These are phyloP conservation scores for Ormyrus nitidulus DNA, from an alignment of 2,888 invertebrate species.

Conservation along the genomic window DNA sequence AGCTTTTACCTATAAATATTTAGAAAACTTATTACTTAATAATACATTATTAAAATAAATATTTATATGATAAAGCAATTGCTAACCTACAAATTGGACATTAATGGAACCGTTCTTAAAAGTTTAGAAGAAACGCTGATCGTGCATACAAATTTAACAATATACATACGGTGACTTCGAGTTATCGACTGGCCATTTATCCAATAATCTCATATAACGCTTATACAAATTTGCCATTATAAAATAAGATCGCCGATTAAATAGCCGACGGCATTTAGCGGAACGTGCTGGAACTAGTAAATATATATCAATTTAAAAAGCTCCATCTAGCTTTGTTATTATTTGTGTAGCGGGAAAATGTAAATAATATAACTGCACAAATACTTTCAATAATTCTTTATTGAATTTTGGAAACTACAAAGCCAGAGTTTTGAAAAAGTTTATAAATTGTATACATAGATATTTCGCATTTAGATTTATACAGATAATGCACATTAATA, in stretches of 20 bases:
- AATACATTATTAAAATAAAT: no score
- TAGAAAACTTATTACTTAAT: no score
- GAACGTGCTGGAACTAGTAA: no score
- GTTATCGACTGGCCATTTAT: slow-evolving; percentile 87
- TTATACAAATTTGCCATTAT: slow-evolving; percentile 84
- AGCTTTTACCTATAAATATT: no score
- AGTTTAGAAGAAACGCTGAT: no score
- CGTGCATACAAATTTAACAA: background rate
- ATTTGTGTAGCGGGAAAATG: no score
- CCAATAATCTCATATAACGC: slow-evolving; percentile 84
- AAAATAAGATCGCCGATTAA: background rate
- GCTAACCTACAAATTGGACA: no score
- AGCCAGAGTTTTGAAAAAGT: background rate
- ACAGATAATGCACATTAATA: background rate
- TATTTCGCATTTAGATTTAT: background rate
- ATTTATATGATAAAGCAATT: no score
- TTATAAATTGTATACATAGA: background rate
- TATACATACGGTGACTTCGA: slow-evolving; percentile 84
- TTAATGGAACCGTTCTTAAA: no score
- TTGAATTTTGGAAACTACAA: slow-evolving; percentile 15
- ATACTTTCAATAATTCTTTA: slow-evolving; percentile 19
- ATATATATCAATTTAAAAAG: no score
- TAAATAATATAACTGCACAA: background rate
- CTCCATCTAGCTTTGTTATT: no score
- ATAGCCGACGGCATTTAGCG: no score